A percentile compares a stretch with the other conserved stretches of the same genome.
Conservation (phyloP, 2,888 invertebrate genomes). For the Melikaiella ostensackeni region DNA sequence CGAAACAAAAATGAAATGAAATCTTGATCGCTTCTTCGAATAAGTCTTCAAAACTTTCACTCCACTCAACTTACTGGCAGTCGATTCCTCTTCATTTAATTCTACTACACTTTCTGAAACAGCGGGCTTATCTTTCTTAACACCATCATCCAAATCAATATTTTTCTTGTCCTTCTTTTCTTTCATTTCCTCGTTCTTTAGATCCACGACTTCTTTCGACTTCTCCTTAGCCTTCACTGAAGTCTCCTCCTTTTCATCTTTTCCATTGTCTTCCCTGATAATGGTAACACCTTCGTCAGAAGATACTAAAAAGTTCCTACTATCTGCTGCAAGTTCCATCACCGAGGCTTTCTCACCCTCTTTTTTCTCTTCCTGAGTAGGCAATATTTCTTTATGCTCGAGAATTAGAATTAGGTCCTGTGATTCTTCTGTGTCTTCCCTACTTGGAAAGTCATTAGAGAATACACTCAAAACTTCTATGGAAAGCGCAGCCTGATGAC, state of each 20-base stretch:
- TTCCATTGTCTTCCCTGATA: slow-evolving; percentile 6
- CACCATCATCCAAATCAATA: slow-evolving; percentile 54
- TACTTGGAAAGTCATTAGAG: slow-evolving; percentile 56
- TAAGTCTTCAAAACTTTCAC: slow-evolving; percentile 74
- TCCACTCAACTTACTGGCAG: slow-evolving; percentile 68
- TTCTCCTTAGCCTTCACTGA: too few species aligned
- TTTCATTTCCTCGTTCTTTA: slow-evolving; percentile 39
- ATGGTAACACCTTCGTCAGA: slow-evolving; percentile 50
- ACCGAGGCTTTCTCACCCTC: neutral
- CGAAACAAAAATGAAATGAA: too few species aligned
- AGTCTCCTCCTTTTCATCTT: slow-evolving; percentile 17
- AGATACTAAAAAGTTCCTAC: slow-evolving; percentile 61
- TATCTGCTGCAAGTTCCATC: slow-evolving; percentile 50
- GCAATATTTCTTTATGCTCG: slow-evolving; percentile 62
- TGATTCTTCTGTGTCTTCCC: slow-evolving; percentile 67
- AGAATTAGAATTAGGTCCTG: slow-evolving; percentile 67
- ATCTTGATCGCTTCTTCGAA: slow-evolving; percentile 62
- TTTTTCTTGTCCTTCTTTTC: slow-evolving; percentile 61
- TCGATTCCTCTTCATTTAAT: slow-evolving; percentile 71
- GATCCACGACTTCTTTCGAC: too few species aligned
- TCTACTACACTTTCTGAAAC: too few species aligned
- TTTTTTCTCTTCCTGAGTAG: slow-evolving; percentile 58
- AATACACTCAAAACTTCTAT: slow-evolving; percentile 60
- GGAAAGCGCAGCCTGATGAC: slow-evolving; percentile 62
- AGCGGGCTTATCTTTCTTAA: too few species aligned